phyloP scores from a whole-genome alignment of 2,888 invertebrate species.

The Vesta saturnalis region DNA sequence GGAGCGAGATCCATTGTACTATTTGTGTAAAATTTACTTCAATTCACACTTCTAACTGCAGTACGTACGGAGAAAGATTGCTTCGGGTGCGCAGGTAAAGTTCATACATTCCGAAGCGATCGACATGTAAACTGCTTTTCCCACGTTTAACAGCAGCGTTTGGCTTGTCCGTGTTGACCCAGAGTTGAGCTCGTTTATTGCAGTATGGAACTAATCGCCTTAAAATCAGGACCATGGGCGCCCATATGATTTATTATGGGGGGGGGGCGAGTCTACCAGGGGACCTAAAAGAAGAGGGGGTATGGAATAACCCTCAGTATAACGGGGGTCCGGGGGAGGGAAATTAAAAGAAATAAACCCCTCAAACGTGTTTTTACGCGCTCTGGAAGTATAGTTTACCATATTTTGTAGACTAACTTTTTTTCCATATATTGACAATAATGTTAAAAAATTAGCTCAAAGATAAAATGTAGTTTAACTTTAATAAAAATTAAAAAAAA shows the following conservation, averaged over 20 bases:
- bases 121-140: too few relatives aligned
- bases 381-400: background rate
- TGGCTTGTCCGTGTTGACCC: too few relatives aligned
- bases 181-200: too few relatives aligned
- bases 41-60: background rate
- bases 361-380: background rate
- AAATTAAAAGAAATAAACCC: background rate
- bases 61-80: background rate
- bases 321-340: background rate
- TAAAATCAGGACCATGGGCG: too few relatives aligned
- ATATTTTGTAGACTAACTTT: background rate
- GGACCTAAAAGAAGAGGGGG: too few relatives aligned
- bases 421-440: background rate
- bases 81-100: too few relatives aligned
- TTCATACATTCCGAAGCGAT: too few relatives aligned
- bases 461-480: background rate
- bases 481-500: background rate
- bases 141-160: too few relatives aligned
- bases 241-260: background rate
- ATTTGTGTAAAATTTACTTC: background rate
- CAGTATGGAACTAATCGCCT: too few relatives aligned
- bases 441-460: background rate
- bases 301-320: background rate
- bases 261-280: too few relatives aligned
- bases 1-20: too few relatives aligned